Evolutionary conservation across 2,888 invertebrate genomes (phyloP), one percentile per base, ranked within the genome.

Genomic region (Hylaea fasciaria): DNA sequence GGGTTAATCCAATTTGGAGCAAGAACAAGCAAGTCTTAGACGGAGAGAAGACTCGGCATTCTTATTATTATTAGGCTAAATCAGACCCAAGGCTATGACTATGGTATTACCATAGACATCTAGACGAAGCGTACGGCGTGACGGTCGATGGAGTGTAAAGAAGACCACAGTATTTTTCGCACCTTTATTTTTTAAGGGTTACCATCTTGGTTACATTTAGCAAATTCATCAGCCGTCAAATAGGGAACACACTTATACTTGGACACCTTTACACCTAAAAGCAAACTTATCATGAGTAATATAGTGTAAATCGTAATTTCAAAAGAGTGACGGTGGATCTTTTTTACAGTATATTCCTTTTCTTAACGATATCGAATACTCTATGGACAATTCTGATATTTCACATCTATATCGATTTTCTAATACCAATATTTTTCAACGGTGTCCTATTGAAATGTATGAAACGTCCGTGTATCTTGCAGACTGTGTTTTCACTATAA

Each of bases 391-490:
- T 66, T 67, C 52, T 61, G 69, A 62, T 69, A 58, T 62, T 62
- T 56, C 49, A 56, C 60, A 72, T 57, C 65, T 69, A 71, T 45
- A 63, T 56, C 64, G 65, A 70, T 50, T 70, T 70, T 65, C 51
- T 67, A 67, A 74, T 69, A 73, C 66, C 62, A 66, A 64, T 66
- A 50, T 59, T 67, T 64, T 59, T 57, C 50, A 62, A 60, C 54
- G 65, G 64, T 62, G 65, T 56, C 57, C 65, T 64, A 62, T 64
- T 55, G 37, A 68, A 73, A 76, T 69, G 72, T 68, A 72, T 74
- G 71, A 69, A 74, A 72, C 14, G 32, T 32, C 32, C 10, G 14
- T 14, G 16, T 32, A 32, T 8, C 5, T 7, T 32, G 32, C 9
- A 32, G 9, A 32, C 10, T 32, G 10, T 32, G 32, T 32, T 7